phyloP scores from a whole-genome alignment of 2,113 vertebrate genomes.

The Stomatorhinus ivindoensis region DNA sequence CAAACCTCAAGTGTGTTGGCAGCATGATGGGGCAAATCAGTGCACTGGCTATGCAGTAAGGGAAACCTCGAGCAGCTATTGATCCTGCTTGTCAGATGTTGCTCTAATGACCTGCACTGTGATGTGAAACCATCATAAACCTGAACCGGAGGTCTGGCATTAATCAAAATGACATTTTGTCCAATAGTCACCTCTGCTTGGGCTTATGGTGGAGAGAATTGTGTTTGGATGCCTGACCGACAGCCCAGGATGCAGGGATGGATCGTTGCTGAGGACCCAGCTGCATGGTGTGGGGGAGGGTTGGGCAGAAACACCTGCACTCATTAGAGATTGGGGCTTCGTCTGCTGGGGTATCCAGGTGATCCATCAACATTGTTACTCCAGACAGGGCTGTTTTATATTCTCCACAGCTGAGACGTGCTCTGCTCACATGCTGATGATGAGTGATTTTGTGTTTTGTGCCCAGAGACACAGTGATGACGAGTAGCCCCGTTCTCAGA shows the following conservation, averaged over 20 bases:
- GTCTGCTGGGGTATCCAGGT: slow-evolving; percentile 3
- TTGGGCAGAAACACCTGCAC: slow-evolving; percentile 6
- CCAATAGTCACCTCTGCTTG: not conserved
- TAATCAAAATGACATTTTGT: slow-evolving; percentile 11
- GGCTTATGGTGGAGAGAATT: not conserved
- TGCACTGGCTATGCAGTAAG: not conserved
- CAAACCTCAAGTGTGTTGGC: not conserved
- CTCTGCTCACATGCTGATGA: slow-evolving; percentile 26
- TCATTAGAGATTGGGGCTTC: not conserved
- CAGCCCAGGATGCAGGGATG: not conserved
- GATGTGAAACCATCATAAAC: slow-evolving; percentile 4
- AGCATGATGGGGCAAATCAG: not conserved
- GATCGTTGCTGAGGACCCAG: not conserved
- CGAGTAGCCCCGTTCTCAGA: not conserved
- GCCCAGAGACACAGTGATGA: not conserved
- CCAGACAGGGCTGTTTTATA: not conserved
- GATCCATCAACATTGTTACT: slow-evolving; percentile 20
- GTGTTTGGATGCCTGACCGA: not conserved
- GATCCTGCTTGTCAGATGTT: not conserved
- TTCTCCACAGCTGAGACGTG: not conserved
- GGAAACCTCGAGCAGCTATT: not conserved
- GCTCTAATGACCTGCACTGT: not conserved
- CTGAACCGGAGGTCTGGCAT: not conserved
- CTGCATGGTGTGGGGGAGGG: not conserved
- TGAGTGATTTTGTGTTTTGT: slow-evolving; percentile 24